A percentile compares a stretch with the other conserved stretches of the same genome.
Evolutionary conservation across 2,888 invertebrate genomes (phyloP).

Genomic region (Synanthedon formicaeformis): DNA sequence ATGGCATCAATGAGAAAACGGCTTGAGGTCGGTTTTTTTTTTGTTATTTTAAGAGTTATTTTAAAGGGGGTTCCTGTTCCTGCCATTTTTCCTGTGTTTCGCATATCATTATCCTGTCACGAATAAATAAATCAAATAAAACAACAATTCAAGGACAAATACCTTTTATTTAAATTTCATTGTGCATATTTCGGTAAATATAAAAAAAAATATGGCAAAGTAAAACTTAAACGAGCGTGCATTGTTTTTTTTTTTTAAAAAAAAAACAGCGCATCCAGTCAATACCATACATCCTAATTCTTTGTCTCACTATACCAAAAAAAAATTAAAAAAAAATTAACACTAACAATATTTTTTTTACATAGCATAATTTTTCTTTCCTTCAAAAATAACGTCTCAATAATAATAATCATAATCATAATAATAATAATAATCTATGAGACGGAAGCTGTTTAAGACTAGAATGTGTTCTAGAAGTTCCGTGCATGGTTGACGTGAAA

Average conservation of each 20-base stretch:
- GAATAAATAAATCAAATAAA: conserved; percentile 27
- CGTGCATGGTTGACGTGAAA: conserved; percentile 18
- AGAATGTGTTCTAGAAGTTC: conserved; percentile 22
- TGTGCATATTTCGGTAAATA: conserved; percentile 65
- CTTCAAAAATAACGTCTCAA: conserved; percentile 47
- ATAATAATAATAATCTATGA: conserved; percentile 15
- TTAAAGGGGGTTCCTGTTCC: no score
- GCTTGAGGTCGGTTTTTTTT: no score
- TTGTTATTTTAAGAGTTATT: no score
- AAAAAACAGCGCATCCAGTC: conserved; percentile 19
- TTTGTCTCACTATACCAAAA: no score
- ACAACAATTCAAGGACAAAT: conserved; percentile 50
- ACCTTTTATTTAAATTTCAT: conserved; percentile 65
- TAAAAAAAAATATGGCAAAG: conserved; percentile 58
- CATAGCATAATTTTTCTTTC: conserved; percentile 20
- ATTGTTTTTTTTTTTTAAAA: conserved; percentile 15
- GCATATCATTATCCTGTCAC: no score
- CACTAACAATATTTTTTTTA: conserved; percentile 30
- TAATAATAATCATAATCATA: background rate
- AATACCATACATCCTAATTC: conserved; percentile 9
- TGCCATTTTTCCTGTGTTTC: no score
- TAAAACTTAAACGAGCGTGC: conserved; percentile 48
- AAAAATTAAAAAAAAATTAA: no score
- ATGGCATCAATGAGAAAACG: no score
- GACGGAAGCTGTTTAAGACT: conserved; percentile 56